Evolutionary conservation across 2,888 invertebrate genomes (phyloP), one percentile per base, ranked within the genome.

Genomic region (Embidobia sp.): DNA sequence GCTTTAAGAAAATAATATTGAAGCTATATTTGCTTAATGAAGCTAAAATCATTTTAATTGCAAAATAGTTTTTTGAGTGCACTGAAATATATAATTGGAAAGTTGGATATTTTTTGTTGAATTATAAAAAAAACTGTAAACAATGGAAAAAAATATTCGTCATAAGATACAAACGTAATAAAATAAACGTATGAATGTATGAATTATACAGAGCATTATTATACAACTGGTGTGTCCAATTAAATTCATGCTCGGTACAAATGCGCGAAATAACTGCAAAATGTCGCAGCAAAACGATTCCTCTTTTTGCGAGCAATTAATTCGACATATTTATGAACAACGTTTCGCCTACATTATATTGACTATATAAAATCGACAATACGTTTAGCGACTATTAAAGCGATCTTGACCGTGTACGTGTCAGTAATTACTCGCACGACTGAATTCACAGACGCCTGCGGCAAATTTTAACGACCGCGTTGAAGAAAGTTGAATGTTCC

Each of bases 331-430:
- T 77, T 74, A 77, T 49, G 77, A 51, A 57, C 61, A 63, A 42
- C 55, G 42, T 64, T 57, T 66, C 77, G 66, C 72, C 77, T 57
- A 77, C 76, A 77, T 77, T 77, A 77, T 64, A 64, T 77, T 61
- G 69, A 70, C 49, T 70, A 64, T 70, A 66, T 70, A 64, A 77
- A 73, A 73, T 67, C 67, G 59, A 77, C 77, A 77, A 77, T 77
- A 49, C 77, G 27, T 77, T 77, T 74, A 77, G 77, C 73, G 69
- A 77, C 77, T 77, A 77, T 77, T 77, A 73, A 77, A 69, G 55
- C 77, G 73, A 73, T 77, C 77, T 77, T 73, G 73, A 73, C 73
- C 77, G 64, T 78, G 74, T 78, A 78, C 78, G 64, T 74, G 78
- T 78, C 74, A 74, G 78, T 69, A 78, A 74, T 78, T 78, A 74